Percentiles rank a stretch among this genome's conserved stretches.
Conservation (phyloP, 2,797 vertebrate species). For the Typhlichthys subterraneus region DNA sequence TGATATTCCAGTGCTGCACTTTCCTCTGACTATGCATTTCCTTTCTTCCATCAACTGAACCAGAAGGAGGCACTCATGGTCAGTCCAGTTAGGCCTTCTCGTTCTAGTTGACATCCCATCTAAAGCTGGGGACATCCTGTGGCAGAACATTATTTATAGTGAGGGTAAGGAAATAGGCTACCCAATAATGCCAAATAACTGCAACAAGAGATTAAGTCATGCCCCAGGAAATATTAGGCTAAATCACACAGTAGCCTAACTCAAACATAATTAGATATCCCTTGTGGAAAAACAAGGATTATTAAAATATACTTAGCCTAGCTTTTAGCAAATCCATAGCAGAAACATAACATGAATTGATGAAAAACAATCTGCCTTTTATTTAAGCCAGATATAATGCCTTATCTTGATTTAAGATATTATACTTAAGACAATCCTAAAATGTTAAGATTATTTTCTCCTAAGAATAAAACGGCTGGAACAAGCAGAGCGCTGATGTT, state of each 20-base stretch:
- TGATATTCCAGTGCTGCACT: conserved; percentile 48
- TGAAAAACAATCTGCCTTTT: no score
- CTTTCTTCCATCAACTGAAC: conserved; percentile 55
- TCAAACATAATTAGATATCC: no score
- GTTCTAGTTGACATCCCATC: conserved; percentile 53
- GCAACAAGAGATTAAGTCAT: no score
- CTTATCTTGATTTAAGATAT: conserved; percentile 36
- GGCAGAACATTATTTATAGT: neutral
- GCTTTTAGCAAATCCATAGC: no score
- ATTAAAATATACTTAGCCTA: no score
- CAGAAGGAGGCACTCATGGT: conserved; percentile 61
- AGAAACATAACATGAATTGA: no score
- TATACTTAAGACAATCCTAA: conserved; percentile 41
- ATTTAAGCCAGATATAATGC: neutral
- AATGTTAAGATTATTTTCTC: conserved; percentile 1
- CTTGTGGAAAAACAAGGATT: no score
- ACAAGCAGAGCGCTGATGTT: neutral
- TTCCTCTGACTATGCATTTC: conserved; percentile 53
- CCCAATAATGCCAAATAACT: no score
- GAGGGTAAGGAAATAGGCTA: neutral
- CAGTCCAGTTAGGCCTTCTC: conserved; percentile 64
- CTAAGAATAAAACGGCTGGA: neutral
- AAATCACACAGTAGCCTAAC: no score
- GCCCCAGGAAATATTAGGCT: no score
- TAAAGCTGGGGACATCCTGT: conserved; percentile 31